These are phyloP conservation scores for Baronia brevicornis DNA, from an alignment of 2,888 invertebrate genomes.

Conservation along the genomic window DNA sequence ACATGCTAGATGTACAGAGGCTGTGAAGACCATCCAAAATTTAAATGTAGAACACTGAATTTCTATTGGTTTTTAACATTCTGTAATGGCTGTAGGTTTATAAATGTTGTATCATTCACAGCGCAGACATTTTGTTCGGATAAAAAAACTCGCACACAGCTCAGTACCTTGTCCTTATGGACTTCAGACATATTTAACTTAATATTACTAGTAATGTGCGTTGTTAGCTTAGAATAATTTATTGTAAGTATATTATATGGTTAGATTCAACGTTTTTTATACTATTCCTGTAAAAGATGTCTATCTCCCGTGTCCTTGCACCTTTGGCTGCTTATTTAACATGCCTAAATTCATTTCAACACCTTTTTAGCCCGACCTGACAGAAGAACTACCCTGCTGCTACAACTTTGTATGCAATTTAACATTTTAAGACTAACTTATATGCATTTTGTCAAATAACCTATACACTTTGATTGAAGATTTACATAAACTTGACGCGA, in stretches of 20 bases:
- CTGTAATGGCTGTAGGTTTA: constrained; percentile 46
- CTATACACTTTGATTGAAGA: constrained; percentile 12
- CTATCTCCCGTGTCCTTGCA: constrained; percentile 50
- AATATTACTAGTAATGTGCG: constrained; percentile 61
- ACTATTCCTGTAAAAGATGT: constrained; percentile 36
- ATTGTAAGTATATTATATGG: constrained; percentile 64
- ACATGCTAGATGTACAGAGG: constrained; percentile 50
- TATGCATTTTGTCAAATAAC: constrained; percentile 22
- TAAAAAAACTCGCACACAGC: constrained; percentile 57
- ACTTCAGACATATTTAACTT: constrained; percentile 54
- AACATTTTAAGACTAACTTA: constrained; percentile 21
- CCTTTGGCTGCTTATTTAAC: constrained; percentile 62
- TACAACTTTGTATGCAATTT: constrained; percentile 23
- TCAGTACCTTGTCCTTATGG: constrained; percentile 60
- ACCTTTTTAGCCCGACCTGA: constrained; percentile 26
- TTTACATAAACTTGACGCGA: constrained; percentile 10
- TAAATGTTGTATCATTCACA: constrained; percentile 36
- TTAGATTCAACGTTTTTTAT: constrained; percentile 58
- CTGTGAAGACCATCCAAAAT: constrained; percentile 61
- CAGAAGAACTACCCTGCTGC: constrained; percentile 32
- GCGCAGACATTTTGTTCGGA: constrained; percentile 29
- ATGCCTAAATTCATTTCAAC: constrained; percentile 54
- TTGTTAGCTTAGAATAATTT: constrained; percentile 70
- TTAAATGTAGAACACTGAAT: constrained; percentile 51
- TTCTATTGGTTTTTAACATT: constrained; percentile 47